Base-by-base conservation (phyloP, 2,888 invertebrate species). In the Scotopteryx bipunctaria region DNA sequence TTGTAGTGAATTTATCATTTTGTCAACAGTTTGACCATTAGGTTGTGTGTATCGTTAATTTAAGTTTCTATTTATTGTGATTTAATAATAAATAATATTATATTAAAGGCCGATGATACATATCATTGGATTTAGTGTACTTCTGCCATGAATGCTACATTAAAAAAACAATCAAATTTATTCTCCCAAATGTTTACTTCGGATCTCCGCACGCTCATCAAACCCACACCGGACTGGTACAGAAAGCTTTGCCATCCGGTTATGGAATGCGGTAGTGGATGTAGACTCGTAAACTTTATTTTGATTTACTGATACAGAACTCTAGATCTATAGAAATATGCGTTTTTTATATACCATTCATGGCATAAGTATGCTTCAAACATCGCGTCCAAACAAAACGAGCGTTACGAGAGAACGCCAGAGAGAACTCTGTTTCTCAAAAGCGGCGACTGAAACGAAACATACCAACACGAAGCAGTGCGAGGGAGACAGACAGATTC, bases 41-140 rank as follows among this genome's bases (percentile, higher is more conserved):
- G 83, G 83, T 83, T 83, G 83, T 83, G 82, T 77, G 77, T 74
- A 72, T 69, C 61, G 53, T 69, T 78, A 73, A 70, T 65, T 69
- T 65, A 76, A 75, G 76, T 76, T 73, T 79, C 72, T 80, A 83
- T 83, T 84, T 83, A 83, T 83, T 83, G 83, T 83, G 83, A 81
- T 81, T 70, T 78, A 73, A 75, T 74, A 71, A 69, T 61, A 68
- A 61, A 62, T 57, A 62, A 60, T 59, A 59, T 63, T 48, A 29
- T 45, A 38, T 38, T 36, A 42, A 48, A 29, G 3, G 31, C 46
- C 32, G 36, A 36, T 33, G 23, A 32, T 35, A 56, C 53, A 57
- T 57, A 58, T 55, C 57, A 50, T 44, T 47, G 46, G 49, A 15
- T 37, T 25, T 43, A 35, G 47, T 50, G 21, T 48, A 40, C 41